Conservation (phyloP, 2,113 vertebrate genomes). For the Cynopterus brachyotis region DNA sequence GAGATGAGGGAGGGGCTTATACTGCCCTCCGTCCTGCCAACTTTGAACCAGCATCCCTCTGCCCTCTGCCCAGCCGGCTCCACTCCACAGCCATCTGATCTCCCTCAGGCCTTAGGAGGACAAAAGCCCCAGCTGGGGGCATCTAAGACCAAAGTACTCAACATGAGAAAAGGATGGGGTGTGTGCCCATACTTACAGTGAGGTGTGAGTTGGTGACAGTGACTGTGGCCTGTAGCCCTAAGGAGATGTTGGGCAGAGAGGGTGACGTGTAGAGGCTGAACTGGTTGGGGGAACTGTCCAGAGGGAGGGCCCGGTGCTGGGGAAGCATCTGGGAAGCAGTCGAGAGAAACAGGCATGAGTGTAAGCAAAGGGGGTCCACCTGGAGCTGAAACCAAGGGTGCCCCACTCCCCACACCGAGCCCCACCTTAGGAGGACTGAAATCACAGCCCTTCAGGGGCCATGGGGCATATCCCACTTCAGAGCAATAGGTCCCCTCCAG, state of each 20-base stretch:
- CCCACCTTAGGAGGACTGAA: neutral
- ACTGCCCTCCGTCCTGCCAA: neutral
- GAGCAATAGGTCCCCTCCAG: neutral
- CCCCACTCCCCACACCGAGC: neutral
- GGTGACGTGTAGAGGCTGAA: slow-evolving; percentile 97
- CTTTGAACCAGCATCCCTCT: neutral
- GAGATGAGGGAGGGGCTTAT: neutral
- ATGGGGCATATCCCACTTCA: neutral
- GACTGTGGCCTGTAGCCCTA: slow-evolving; percentile 92
- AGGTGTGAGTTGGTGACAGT: slow-evolving; percentile 92
- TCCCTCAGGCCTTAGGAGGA: neutral
- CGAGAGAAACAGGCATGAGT: slow-evolving; percentile 48
- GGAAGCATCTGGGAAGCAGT: slow-evolving; percentile 87
- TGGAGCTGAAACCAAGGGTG: neutral
- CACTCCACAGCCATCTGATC: neutral
- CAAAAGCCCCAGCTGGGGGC: neutral
- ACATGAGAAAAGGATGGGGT: neutral
- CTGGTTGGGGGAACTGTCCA: slow-evolving; percentile 90
- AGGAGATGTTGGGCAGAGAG: slow-evolving; percentile 96
- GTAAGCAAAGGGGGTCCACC: neutral
- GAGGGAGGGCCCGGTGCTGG: slow-evolving; percentile 90
- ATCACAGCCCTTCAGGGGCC: neutral
- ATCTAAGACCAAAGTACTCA: neutral
- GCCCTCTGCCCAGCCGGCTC: neutral
- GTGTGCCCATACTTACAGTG: slow-evolving; percentile 83